Base-by-base conservation (phyloP, 2,113 vertebrate genomes). In the Bubo bubo region DNA sequence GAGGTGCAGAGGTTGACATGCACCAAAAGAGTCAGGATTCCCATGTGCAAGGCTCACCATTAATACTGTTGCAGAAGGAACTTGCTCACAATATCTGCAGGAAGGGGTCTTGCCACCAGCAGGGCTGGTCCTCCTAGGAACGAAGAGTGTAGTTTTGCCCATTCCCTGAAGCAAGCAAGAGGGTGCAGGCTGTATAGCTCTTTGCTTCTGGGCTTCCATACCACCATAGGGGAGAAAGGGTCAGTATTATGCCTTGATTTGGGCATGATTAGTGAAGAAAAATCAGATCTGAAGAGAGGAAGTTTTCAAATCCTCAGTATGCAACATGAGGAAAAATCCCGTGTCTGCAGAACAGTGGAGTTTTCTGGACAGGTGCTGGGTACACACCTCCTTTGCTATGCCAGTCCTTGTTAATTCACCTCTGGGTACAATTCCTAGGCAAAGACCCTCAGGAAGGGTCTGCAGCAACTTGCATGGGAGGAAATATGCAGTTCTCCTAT, bases 101-200 rank as follows among this genome's bases (percentile, higher is more conserved):
- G 37, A 84, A 79, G 47, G 43, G 28, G 22, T 88, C 49, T 60
- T 59, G 39, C 19, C 43, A 39, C 27, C 32, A 41, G 30, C 24
- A 53, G 66, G 26, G 21, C 12, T 60, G 55, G 23, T 73, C 47
- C 37, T 74, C 10, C 62, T 28, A 16, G 47, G 41, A 79, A 24
- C 0, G 8, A 26, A 49, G n/a, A 47, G 8, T 3, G 0, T 12
- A 30, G 11, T 55, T 58, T 66, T 82, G 19, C 17, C n/a, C 37
- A n/a, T 77, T 79, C 41, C 28, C 28, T 41, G 41, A 58, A 81
- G 41, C 28, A 63, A 50, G 5, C 0, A 3, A 88, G 39, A 68
- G 39, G 13, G 22, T 71, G 15, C 41, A 71, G 52, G 4, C 14
- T 59, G 21, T 45, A 28, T 27, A 53, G 15, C 10, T 62, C 14